Base-by-base conservation (phyloP, 1,140 invertebrate species). In the Calliopsis andreniformis region DNA sequence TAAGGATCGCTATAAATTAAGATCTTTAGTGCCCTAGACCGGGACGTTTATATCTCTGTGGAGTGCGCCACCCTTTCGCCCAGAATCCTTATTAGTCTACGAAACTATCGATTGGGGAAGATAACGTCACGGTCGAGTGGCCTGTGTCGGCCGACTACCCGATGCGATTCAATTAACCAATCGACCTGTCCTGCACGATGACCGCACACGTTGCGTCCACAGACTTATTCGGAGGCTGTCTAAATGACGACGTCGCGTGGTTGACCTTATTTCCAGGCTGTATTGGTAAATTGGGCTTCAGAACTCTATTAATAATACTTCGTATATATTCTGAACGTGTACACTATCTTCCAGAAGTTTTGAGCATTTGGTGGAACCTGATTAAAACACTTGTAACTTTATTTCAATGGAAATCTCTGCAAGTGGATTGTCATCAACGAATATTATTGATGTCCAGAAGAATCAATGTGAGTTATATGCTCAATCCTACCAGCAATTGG, bases 1-100 rank as follows among this genome's bases (percentile, higher is more conserved):
- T 82, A 82, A 82, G 73, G 14, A 78, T 82, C 63, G 20, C 63
- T 68, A 45, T 78, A 82, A 83, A 78, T 83, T 82, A 64, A 73
- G 51, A 59, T 82, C 30, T 82, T 83, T 83, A 83, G 45, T 78
- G 66, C 66, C 53, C 20, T 49, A 23, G 53, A 23, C 35, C 35
- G 10, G 28, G 51, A 81, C 49, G n/a, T 51, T 79, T 76, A 67
- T 67, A 28, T 56, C 49, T 6, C 20, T 28, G 35, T 25, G 16
- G 39, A 67, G 71, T 12, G 42, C 49, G 32, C 59, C 39, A 56
- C 63, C 55, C 51, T 56, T 20, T 56, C 35, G 25, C 25, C 55
- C 55, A 55, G 64, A 55, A 72, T 58, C 42, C 63, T 72, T 63
- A 63, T 63, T 39, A 64, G 53, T 71, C 45, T n/a, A 63, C 28